Conservation (phyloP, 2,797 vertebrate species). For the Centroberyx gerrardi region DNA sequence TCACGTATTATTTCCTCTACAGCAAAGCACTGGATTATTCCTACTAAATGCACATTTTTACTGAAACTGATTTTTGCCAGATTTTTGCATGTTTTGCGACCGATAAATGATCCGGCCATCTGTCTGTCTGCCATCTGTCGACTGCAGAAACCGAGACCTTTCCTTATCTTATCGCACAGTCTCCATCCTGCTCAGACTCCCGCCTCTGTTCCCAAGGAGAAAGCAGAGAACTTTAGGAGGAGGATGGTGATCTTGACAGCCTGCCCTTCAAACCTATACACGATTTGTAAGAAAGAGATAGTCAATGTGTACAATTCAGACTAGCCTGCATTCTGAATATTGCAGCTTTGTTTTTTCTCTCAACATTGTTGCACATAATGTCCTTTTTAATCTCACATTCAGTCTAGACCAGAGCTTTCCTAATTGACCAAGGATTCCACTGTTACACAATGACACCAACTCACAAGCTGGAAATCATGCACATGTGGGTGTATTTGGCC, state of each 20-base stretch:
- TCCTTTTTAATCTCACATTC: conserved; percentile 37
- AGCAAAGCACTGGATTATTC: conserved; percentile 9
- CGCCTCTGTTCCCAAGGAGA: conserved; percentile 17
- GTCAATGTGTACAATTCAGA: background rate
- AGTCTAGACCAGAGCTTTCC: conserved; percentile 61
- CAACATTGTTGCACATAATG: background rate
- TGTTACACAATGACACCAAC: conserved; percentile 53
- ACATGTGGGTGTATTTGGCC: conserved; percentile 5
- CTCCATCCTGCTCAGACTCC: conserved; percentile 23
- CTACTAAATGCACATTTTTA: background rate
- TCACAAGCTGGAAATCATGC: conserved; percentile 9
- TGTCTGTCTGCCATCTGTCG: conserved; percentile 33
- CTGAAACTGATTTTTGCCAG: conserved; percentile 18
- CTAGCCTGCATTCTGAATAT: background rate
- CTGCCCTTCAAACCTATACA: background rate
- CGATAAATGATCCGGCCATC: conserved; percentile 26
- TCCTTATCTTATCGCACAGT: conserved; percentile 47
- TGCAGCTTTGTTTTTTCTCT: conserved; percentile 20
- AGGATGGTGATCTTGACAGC: conserved; percentile 29
- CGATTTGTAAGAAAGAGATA: background rate
- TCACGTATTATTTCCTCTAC: conserved; percentile 37
- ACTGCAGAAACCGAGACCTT: conserved; percentile 30
- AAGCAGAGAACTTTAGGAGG: conserved; percentile 5
- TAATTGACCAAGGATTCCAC: conserved; percentile 40
- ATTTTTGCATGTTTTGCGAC: conserved; percentile 12